A percentile compares a stretch with the other conserved stretches of the same genome.
phyloP scores from a whole-genome alignment of 1,140 invertebrate species.

The Carposina sasakii region DNA sequence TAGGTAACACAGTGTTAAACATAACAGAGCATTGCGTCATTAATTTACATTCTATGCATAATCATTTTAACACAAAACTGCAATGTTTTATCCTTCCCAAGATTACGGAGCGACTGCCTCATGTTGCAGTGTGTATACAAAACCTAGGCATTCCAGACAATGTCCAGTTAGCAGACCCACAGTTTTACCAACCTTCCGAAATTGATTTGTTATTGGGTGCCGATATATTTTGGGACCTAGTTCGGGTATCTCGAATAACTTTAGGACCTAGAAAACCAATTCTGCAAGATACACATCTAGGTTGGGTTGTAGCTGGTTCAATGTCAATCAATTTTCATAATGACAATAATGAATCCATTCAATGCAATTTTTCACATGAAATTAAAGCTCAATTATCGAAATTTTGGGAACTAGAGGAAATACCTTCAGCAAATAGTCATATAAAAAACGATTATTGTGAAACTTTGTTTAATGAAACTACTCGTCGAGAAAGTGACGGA shows the following conservation, averaged over 20 bases:
- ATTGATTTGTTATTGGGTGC: constrained; percentile 12
- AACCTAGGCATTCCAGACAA: constrained; percentile 8
- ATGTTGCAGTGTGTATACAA: background rate
- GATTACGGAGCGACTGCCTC: constrained; percentile 9
- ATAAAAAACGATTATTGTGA: constrained; percentile 18
- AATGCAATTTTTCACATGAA: no score
- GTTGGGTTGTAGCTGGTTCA: constrained; percentile 13
- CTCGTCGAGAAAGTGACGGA: constrained; percentile 19
- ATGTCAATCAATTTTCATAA: background rate
- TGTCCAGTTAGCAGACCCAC: constrained; percentile 12
- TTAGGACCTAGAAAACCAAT: constrained; percentile 10
- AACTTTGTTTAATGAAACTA: constrained; percentile 20
- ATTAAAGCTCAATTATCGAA: constrained; percentile 5
- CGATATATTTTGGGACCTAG: constrained; percentile 12
- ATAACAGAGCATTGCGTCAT: constrained; percentile 13
- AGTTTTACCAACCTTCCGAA: constrained; percentile 5
- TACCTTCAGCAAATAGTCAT: background rate
- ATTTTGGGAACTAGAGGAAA: constrained; percentile 15
- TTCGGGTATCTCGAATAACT: background rate
- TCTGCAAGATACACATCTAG: constrained; percentile 9
- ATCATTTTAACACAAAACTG: background rate
- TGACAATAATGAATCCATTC: constrained; percentile 5
- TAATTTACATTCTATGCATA: constrained; percentile 4
- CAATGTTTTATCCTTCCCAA: constrained; percentile 13
- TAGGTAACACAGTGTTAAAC: constrained; percentile 10